A percentile compares a stretch with the other conserved stretches of the same genome.
Conservation (phyloP, 1,140 invertebrate genomes). For the Campoletis sonorensis region DNA sequence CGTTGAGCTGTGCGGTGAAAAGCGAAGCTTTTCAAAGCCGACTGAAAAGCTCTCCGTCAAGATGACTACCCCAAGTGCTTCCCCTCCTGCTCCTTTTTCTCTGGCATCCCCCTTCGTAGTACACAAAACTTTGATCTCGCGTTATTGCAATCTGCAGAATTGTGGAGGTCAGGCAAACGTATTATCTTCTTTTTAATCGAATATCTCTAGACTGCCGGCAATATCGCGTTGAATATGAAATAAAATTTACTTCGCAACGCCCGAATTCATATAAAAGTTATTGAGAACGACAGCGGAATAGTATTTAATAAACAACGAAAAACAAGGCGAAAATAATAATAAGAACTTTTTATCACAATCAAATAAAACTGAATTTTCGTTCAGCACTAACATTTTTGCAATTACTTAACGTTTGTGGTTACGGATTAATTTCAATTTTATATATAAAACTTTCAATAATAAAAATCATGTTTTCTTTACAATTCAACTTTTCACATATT, state of each 20-base stretch:
- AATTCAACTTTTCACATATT: neutral
- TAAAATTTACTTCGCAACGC: slow-evolving; percentile 1
- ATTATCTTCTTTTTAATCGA: slow-evolving; percentile 54
- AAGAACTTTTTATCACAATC: too few species aligned
- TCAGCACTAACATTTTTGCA: too few species aligned
- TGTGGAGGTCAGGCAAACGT: slow-evolving; percentile 44
- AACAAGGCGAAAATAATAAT: too few species aligned
- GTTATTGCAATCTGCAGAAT: slow-evolving; percentile 71
- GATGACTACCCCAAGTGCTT: slow-evolving; percentile 28
- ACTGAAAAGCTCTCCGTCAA: slow-evolving; percentile 48
- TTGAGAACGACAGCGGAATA: neutral
- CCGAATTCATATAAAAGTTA: neutral
- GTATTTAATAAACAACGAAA: too few species aligned
- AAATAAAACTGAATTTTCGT: too few species aligned
- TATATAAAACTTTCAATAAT: too few species aligned
- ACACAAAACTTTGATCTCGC: slow-evolving; percentile 72
- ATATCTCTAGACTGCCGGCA: slow-evolving; percentile 53
- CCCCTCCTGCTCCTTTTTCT: slow-evolving; percentile 9
- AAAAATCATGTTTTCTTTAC: too few species aligned
- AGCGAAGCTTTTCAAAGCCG: slow-evolving; percentile 48
- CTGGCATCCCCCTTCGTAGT: neutral
- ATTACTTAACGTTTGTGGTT: too few species aligned
- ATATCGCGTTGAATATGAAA: slow-evolving; percentile 26
- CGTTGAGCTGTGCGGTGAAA: slow-evolving; percentile 41
- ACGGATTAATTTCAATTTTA: too few species aligned